Evolutionary conservation across 2,888 invertebrate species (phyloP).

Genomic region (Polyommatus iphigenia): DNA sequence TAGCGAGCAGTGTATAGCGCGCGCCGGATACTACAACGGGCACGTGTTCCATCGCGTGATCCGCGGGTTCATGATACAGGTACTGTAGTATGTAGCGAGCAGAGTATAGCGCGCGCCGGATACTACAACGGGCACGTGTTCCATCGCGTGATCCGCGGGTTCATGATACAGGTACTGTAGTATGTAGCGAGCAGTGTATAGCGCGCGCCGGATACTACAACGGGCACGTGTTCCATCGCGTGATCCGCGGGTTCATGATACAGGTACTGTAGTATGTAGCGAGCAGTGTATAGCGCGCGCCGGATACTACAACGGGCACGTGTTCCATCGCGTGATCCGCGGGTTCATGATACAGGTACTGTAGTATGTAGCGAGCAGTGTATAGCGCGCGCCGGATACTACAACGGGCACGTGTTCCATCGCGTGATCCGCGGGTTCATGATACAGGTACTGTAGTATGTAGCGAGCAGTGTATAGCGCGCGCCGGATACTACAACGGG

Average conservation of each 20-base stretch:
- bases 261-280: slow-evolving; percentile 48
- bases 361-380: no score
- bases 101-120: slow-evolving; percentile 87
- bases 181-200: not conserved
- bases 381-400: slow-evolving; percentile 94
- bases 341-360: slow-evolving; percentile 87
- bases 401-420: slow-evolving; percentile 97
- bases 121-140: slow-evolving; percentile 98
- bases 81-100: not conserved
- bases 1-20: slow-evolving; percentile 66
- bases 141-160: slow-evolving; percentile 97
- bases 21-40: slow-evolving; percentile 98
- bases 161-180: slow-evolving; percentile 81
- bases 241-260: slow-evolving; percentile 95
- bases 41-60: slow-evolving; percentile 97
- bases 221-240: slow-evolving; percentile 96
- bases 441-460: slow-evolving; percentile 66
- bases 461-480: slow-evolving; percentile 66
- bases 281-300: slow-evolving; percentile 82
- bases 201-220: slow-evolving; percentile 98
- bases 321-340: slow-evolving; percentile 97
- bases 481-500: slow-evolving; percentile 98
- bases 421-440: slow-evolving; percentile 96
- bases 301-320: slow-evolving; percentile 97
- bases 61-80: slow-evolving; percentile 91